Evolutionary conservation across 2,888 invertebrate species (phyloP), one percentile per base, ranked within the genome.

Genomic region (Atrina japonica): DNA sequence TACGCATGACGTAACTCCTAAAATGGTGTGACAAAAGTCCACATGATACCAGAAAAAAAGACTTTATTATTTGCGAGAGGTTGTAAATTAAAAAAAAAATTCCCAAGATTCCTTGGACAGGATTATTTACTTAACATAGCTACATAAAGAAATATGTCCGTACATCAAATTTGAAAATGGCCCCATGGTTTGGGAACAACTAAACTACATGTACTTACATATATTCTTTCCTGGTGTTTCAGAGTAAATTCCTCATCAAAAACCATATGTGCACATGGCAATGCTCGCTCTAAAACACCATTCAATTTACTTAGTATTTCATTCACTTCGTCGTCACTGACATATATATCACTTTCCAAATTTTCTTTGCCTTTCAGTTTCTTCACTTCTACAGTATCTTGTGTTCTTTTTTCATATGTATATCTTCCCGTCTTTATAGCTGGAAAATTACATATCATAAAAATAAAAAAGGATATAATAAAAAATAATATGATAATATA

Each of bases 371-470:
- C 14, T 49, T 77, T 66, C n/a, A 87, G 68, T 41, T 80, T 76
- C 64, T 88, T 88, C n/a, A 89, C 84, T 63, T 89, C 89, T 7
- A 82, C 72, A 1, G 86, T 89, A 70, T 89, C 88, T 52, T 80
- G 71, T 3, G 88, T 88, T 43, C 86, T 76, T 68, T 89, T 89
- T 59, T 84, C 81, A 45, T 87, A 83, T 6, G 89, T 88, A 73
- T 89, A 89, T 29, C 89, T 72, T 11, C 89, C 89, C 0, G 88
- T 89, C 71, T 88, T 88, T 18, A 89, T 89, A 1, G 89, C 89
- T 89, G 79, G 7, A 76, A 66, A 58, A 56, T 59, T 7, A 50
- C n/a, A n/a, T 14, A 27, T 35, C 9, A 56, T 56, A 9, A 14
- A 11, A 18, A 16, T 40, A 3, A 18, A 14, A n/a, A 27, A n/a